Base-by-base conservation (phyloP, 2,113 vertebrate species). In the Coptodon bakossiorum region DNA sequence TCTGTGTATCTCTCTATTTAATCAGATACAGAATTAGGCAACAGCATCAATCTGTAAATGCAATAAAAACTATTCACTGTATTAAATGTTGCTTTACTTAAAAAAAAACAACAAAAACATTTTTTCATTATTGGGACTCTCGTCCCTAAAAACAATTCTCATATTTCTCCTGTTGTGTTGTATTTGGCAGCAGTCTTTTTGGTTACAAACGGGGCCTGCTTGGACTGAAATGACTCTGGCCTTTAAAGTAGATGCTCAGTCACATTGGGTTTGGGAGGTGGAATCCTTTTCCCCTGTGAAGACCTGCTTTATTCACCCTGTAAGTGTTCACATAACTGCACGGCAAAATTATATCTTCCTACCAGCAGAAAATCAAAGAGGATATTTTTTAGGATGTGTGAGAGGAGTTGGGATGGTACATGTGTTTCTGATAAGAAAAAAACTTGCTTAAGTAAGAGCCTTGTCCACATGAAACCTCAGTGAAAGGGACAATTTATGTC, bases 341-440 rank as follows among this genome's bases (percentile, higher is more conserved):
- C 6, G 17, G 68, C 9, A 76, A 27, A 76, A 76, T 48, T 6
- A 10, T 48, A 17, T 7, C 40, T 76, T 48, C 16, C 9, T 48
- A 48, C 6, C 22, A 17, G 22, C 40, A 76, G 40, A 76, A 76
- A 48, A 29, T 6, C 22, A 27, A 48, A 29, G 40, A 76, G 24
- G 68, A 29, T 3, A 7, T 3, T 76, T 76, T 61, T 29, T 48
- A 45, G 16, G 68, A 48, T 27, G 24, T 17, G 40, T 29, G 40
- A 45, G 22, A 43, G n/a, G 12, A 73, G 40, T 6, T 48, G 40
- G 3, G 40, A 73, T 45, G 68, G 24, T 89, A 61, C 88, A 93
- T 89, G 31, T 94, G 92, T 89, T 94, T 90, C 53, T 89, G 52
- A 90, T 91, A 86, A 71, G 59, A 81, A 81, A 81, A 84, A 45